Evolutionary conservation across 2,113 vertebrate species (phyloP).

Genomic region (Serilophus lunatus): DNA sequence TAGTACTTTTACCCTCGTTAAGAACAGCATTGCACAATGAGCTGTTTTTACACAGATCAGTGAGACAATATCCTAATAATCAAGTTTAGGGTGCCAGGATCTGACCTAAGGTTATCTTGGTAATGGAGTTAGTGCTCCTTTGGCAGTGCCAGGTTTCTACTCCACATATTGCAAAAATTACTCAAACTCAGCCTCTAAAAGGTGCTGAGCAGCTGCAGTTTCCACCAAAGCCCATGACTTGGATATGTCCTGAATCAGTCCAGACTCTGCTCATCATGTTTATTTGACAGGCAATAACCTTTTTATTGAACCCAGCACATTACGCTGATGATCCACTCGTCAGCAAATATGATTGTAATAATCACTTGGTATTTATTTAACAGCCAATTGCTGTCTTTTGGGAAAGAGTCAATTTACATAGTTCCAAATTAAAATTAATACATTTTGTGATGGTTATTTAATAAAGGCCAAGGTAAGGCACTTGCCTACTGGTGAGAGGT

Average conservation of each 20-base stretch:
- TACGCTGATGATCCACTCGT: constrained; percentile 14
- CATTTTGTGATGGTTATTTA: constrained; percentile 42
- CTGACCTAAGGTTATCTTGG: neutral
- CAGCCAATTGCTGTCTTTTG: constrained; percentile 42
- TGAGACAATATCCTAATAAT: neutral
- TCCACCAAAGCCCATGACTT: neutral
- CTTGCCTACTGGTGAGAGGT: neutral
- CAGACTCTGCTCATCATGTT: constrained; percentile 23
- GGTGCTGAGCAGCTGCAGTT: neutral
- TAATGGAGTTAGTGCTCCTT: neutral
- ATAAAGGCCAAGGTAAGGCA: constrained; percentile 2
- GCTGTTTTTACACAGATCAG: neutral
- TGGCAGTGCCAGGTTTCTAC: neutral
- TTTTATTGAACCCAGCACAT: constrained; percentile 49
- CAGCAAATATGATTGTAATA: constrained; percentile 58
- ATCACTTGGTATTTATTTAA: constrained; percentile 50
- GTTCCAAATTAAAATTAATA: constrained; percentile 48
- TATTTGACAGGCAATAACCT: constrained; percentile 54
- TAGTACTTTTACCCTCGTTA: neutral
- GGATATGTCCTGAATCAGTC: neutral
- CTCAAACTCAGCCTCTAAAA: neutral
- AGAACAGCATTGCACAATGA: neutral
- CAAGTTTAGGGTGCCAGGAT: neutral
- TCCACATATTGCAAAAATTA: neutral
- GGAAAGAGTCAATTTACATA: constrained; percentile 40